These are phyloP conservation scores for Rhopalosiphum padi DNA, from an alignment of 1,140 invertebrate species.

Conservation along the genomic window DNA sequence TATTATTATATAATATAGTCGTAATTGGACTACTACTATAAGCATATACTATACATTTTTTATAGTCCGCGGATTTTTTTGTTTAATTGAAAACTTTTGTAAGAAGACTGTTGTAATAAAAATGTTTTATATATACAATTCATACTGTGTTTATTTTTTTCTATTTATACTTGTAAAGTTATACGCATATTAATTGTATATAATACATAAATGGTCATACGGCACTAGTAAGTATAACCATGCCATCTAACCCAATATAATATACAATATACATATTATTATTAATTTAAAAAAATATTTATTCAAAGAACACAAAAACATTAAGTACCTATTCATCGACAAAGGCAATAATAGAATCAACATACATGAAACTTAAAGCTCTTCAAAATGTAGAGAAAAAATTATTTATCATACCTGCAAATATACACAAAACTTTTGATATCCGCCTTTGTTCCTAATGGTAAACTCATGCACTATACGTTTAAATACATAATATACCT, in stretches of 20 bases:
- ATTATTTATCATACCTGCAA: background rate
- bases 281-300: background rate
- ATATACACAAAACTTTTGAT: background rate
- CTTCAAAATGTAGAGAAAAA: background rate
- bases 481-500: background rate
- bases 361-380: background rate
- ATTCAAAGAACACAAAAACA: background rate
- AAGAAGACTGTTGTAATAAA: conserved; percentile 56
- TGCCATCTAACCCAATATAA: background rate
- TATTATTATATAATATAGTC: background rate
- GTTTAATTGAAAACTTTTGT: conserved; percentile 52
- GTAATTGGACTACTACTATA: conserved; percentile 4
- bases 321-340: background rate
- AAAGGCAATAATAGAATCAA: background rate
- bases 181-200: background rate
- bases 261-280: background rate
- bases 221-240: background rate
- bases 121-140: conserved; percentile 49
- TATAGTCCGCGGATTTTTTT: conserved; percentile 36
- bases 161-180: background rate
- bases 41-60: conserved; percentile 1
- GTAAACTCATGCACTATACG: background rate
- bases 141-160: background rate
- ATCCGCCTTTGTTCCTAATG: background rate
- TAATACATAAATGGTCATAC: background rate